These are phyloP conservation scores for Hyposoter didymator DNA, from an alignment of 2,888 invertebrate species.

Conservation along the genomic window DNA sequence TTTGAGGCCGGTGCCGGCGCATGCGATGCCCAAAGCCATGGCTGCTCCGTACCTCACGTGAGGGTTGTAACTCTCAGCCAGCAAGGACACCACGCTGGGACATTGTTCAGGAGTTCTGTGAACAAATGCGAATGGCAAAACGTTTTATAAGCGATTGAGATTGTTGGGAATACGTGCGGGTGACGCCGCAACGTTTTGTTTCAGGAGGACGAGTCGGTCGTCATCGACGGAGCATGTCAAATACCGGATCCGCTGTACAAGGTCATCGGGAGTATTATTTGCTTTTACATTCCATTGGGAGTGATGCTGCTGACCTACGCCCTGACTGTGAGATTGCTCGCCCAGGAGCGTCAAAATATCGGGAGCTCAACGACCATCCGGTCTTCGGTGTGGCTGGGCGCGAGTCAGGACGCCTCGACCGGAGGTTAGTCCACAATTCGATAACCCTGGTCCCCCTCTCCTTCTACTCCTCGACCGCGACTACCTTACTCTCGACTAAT, in stretches of 20 bases:
- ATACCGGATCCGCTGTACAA: conserved; percentile 95
- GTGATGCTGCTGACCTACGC: conserved; percentile 98
- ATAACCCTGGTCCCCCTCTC: neutral
- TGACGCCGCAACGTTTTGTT: conserved; percentile 75
- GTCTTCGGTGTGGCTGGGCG: conserved; percentile 91
- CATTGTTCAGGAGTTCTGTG: conserved; percentile 96
- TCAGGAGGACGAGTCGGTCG: conserved; percentile 93
- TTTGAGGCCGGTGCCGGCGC: conserved; percentile 98
- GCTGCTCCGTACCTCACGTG: conserved; percentile 99
- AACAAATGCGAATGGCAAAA: neutral
- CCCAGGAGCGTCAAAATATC: conserved; percentile 91
- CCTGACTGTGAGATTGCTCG: conserved; percentile 94
- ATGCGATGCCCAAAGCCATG: conserved; percentile 99
- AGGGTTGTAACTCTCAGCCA: conserved; percentile 99
- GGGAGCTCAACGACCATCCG: conserved; percentile 87
- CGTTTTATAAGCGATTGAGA: neutral
- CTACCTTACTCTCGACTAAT: neutral
- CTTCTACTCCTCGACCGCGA: neutral
- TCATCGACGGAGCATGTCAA: conserved; percentile 93
- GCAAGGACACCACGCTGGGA: conserved; percentile 97
- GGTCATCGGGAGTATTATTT: conserved; percentile 96
- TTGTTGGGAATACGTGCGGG: neutral
- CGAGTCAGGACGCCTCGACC: conserved; percentile 77
- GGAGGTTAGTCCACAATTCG: conserved; percentile 73
- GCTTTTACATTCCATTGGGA: conserved; percentile 97